Percentiles rank a stretch among this genome's conserved stretches.
Evolutionary conservation across 2,113 vertebrate species (phyloP).

Genomic region (Glaucomys volans): DNA sequence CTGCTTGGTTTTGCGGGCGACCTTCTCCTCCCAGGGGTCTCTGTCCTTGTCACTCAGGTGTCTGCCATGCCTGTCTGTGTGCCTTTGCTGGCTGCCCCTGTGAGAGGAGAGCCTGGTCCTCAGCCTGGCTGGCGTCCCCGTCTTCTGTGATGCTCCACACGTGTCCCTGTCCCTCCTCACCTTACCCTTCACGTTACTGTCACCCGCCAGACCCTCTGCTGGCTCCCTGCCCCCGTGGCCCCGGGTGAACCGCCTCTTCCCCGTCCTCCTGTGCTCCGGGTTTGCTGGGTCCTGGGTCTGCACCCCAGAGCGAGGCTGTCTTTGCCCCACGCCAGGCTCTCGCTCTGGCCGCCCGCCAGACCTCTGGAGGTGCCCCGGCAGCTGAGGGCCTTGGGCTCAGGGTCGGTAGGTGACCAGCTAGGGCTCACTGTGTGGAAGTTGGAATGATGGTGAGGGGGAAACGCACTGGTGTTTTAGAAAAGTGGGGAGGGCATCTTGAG

Average conservation of each 20-base stretch:
- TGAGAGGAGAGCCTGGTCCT: background rate
- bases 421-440: background rate
- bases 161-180: rapidly evolving
- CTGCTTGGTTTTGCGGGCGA: background rate
- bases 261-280: background rate
- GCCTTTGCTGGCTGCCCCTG: background rate
- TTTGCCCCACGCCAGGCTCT: background rate
- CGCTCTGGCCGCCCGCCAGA: background rate
- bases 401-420: background rate
- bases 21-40: background rate
- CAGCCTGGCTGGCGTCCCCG: background rate
- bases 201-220: background rate
- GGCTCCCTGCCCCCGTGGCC: background rate
- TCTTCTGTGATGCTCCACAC: background rate
- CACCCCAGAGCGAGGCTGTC: background rate
- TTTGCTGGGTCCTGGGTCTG: background rate
- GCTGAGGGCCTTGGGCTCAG: background rate
- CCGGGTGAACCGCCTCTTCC: background rate
- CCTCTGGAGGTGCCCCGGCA: background rate
- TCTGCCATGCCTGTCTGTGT: background rate
- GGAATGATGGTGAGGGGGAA: background rate
- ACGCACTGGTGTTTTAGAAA: background rate
- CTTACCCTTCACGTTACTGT: background rate
- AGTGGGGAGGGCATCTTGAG: background rate
- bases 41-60: background rate